These are phyloP conservation scores for Macquaria australasica DNA, from an alignment of 2,113 vertebrate genomes.

Conservation along the genomic window DNA sequence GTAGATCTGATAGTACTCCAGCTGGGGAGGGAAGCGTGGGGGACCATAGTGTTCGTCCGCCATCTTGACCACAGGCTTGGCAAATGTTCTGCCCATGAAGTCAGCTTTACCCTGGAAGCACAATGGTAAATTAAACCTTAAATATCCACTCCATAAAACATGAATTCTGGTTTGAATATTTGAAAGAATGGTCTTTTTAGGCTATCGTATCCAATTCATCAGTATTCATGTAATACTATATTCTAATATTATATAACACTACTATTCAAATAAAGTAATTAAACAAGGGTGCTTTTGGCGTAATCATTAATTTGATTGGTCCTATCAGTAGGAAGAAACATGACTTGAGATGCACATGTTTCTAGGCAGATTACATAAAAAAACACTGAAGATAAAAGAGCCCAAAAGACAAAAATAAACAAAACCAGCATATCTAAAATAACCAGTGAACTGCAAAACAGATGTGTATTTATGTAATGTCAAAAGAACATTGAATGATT, in stretches of 20 bases:
- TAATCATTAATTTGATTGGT: not conserved
- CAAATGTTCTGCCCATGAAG: constrained; percentile 97
- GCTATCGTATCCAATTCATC: constrained; percentile 19
- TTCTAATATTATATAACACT: no score
- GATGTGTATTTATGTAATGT: constrained; percentile 5
- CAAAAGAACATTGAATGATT: not conserved
- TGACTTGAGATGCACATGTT: constrained; percentile 76
- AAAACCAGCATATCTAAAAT: constrained; percentile 53
- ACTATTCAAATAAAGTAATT: not conserved
- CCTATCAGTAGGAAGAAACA: constrained; percentile 65
- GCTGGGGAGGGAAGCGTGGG: constrained; percentile 93
- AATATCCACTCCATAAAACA: not conserved
- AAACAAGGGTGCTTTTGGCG: not conserved
- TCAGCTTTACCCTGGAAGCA: constrained; percentile 92
- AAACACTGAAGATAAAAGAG: constrained; percentile 32
- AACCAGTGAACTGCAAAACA: constrained; percentile 84
- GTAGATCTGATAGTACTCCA: constrained; percentile 99
- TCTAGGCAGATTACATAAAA: constrained; percentile 42
- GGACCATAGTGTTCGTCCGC: constrained; percentile 92
- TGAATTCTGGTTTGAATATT: constrained; percentile 16
- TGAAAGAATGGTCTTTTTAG: constrained; percentile 40
- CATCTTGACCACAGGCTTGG: constrained; percentile 97
- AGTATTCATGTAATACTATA: no score
- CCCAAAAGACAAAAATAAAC: constrained; percentile 22
- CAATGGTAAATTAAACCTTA: not conserved